Percentiles rank a stretch among this genome's conserved stretches.
These are phyloP conservation scores for Brotula barbata DNA, from an alignment of 2,797 vertebrate species.

Conservation along the genomic window DNA sequence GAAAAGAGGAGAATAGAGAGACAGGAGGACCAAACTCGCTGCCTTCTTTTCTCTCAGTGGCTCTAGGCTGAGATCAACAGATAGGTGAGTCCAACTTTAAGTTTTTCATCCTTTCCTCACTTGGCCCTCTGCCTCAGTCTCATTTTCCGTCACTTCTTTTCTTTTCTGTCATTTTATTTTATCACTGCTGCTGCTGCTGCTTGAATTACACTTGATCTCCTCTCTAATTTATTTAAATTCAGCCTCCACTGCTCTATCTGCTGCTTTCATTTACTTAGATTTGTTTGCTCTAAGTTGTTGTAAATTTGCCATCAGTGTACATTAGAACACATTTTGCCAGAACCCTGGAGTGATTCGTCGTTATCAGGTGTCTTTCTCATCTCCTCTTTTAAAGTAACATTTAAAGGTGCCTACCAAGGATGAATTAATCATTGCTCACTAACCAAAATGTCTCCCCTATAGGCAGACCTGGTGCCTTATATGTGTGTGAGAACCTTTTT, in stretches of 20 bases:
- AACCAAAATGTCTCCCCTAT: conserved; percentile 37
- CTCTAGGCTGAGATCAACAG: conserved; percentile 63
- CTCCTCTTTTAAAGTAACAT: not conserved
- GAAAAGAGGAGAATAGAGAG: conserved; percentile 69
- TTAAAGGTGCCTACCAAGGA: conserved; percentile 10
- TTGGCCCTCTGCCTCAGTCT: not conserved
- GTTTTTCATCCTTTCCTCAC: conserved; percentile 6
- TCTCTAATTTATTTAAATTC: not conserved
- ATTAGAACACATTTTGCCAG: conserved; percentile 7
- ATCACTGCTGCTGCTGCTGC: not conserved
- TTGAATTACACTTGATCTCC: not conserved
- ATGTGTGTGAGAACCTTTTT: conserved; percentile 67
- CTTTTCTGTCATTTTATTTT: not conserved
- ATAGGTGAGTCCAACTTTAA: conserved; percentile 60
- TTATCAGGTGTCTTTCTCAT: conserved; percentile 3
- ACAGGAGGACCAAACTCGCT: conserved; percentile 60
- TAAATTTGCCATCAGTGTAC: not conserved
- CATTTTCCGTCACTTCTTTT: not conserved
- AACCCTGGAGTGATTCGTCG: not conserved
- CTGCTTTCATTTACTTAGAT: not conserved
- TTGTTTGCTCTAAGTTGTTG: not conserved
- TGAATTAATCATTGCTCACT: conserved; percentile 46
- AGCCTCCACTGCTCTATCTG: not conserved
- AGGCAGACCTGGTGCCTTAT: conserved; percentile 41
- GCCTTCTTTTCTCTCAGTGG: conserved; percentile 60